These are phyloP conservation scores for Axis porcinus DNA, from an alignment of 2,113 vertebrate genomes.

Conservation along the genomic window DNA sequence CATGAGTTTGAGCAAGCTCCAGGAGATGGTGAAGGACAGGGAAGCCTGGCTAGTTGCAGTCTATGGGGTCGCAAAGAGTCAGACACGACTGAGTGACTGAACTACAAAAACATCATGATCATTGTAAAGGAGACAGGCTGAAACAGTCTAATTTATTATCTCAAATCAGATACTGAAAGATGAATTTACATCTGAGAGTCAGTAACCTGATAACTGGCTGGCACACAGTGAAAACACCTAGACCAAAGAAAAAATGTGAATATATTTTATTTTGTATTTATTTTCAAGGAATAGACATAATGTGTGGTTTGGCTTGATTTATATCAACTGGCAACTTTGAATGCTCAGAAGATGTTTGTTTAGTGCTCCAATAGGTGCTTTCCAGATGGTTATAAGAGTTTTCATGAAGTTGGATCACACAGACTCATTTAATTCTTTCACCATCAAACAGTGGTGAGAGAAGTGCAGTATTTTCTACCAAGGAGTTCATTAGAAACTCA, in stretches of 20 bases:
- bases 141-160: neutral
- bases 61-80: neutral
- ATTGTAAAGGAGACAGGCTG: neutral
- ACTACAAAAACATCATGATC: neutral
- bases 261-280: neutral
- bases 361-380: neutral
- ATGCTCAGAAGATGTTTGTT: neutral
- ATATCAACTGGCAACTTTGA: neutral
- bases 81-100: neutral
- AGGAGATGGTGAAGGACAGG: neutral
- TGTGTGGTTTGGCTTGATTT: neutral
- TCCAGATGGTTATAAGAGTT: neutral
- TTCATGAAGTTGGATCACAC: neutral
- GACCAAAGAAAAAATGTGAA: neutral
- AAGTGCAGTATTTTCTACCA: neutral
- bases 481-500: neutral
- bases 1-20: neutral
- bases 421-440: neutral
- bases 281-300: neutral
- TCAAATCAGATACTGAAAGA: neutral
- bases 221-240: neutral
- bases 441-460: neutral
- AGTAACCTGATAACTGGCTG: neutral
- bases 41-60: neutral
- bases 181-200: neutral